These are phyloP conservation scores for Euphydryas editha DNA, from an alignment of 2,888 invertebrate species.

Conservation along the genomic window DNA sequence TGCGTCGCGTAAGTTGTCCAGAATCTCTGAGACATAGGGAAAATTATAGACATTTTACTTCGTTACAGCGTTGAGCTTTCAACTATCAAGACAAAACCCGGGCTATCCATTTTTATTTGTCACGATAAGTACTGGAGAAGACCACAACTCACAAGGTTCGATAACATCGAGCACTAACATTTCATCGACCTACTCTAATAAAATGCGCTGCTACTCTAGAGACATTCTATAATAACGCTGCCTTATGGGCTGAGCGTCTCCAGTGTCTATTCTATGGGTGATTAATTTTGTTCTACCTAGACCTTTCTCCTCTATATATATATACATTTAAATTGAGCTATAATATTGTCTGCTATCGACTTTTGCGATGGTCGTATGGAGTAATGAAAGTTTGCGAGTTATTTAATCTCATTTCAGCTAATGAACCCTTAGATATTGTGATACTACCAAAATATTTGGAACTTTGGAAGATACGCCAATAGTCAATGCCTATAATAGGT, in stretches of 20 bases:
- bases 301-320: too few relatives aligned
- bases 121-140: constrained; percentile 37
- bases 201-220: constrained; percentile 40
- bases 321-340: too few relatives aligned
- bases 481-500: too few relatives aligned
- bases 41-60: constrained; percentile 36
- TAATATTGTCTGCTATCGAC: too few relatives aligned
- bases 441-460: too few relatives aligned
- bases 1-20: constrained; percentile 46
- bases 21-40: constrained; percentile 44
- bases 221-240: constrained; percentile 42
- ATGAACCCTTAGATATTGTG: too few relatives aligned
- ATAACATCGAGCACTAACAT: constrained; percentile 32
- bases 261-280: too few relatives aligned
- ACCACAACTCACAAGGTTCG: constrained; percentile 42
- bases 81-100: constrained; percentile 41
- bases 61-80: constrained; percentile 40
- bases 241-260: constrained; percentile 36
- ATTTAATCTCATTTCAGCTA: too few relatives aligned
- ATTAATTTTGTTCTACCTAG: too few relatives aligned
- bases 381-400: too few relatives aligned
- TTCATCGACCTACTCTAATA: constrained; percentile 39
- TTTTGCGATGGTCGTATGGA: too few relatives aligned
- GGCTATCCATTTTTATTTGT: constrained; percentile 35
- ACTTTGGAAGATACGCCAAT: too few relatives aligned